phyloP scores from a whole-genome alignment of 2,888 invertebrate genomes.

The Oscheius sp. region DNA sequence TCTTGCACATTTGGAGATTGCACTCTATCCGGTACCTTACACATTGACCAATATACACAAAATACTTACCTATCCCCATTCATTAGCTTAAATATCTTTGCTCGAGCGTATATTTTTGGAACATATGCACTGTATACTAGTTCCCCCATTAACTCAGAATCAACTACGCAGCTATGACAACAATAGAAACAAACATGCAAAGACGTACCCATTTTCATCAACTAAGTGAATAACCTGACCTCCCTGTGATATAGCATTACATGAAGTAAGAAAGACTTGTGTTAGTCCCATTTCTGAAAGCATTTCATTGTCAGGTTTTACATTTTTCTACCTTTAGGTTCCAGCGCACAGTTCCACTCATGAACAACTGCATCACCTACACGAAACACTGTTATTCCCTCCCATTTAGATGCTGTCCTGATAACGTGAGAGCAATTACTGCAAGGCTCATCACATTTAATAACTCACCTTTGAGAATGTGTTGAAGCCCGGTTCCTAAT shows the following conservation, averaged over 20 bases:
- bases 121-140: slow-evolving; percentile 50
- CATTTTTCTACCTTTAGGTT: slow-evolving; percentile 7
- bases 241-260: slow-evolving; percentile 51
- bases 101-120: slow-evolving; percentile 46
- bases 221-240: slow-evolving; percentile 54
- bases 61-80: slow-evolving; percentile 43
- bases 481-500: neutral
- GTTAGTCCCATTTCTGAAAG: slow-evolving; percentile 40
- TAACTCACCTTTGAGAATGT: neutral
- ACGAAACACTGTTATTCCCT: slow-evolving; percentile 45
- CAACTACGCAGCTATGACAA: slow-evolving; percentile 49
- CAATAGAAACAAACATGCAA: no score
- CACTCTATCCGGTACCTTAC: slow-evolving; percentile 52
- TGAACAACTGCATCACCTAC: slow-evolving; percentile 57
- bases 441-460: neutral
- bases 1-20: slow-evolving; percentile 44
- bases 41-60: neutral
- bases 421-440: slow-evolving; percentile 50
- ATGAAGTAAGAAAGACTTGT: slow-evolving; percentile 47
- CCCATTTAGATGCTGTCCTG: slow-evolving; percentile 51
- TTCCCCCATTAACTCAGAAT: slow-evolving; percentile 55
- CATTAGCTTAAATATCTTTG: slow-evolving; percentile 51
- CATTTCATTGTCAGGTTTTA: neutral
- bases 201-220: slow-evolving; percentile 53
- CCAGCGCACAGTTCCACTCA: slow-evolving; percentile 49